These are phyloP conservation scores for Barnardius zonarius DNA, from an alignment of 2,113 vertebrate species.

Conservation along the genomic window DNA sequence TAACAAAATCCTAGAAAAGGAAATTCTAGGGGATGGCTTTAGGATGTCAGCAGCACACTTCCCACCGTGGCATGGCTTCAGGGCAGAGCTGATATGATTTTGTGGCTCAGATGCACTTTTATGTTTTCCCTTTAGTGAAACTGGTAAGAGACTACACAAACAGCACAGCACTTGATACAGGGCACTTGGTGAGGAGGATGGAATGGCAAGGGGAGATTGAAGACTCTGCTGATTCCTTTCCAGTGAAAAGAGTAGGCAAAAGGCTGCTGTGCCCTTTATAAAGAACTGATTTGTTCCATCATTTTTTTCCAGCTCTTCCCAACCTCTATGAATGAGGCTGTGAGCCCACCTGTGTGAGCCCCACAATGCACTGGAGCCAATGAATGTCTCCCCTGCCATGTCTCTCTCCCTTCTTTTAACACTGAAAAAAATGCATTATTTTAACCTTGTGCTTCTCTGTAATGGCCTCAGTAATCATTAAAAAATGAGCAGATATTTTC, in stretches of 20 bases:
- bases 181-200: not conserved
- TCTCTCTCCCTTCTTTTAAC: not conserved
- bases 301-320: not conserved
- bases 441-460: not conserved
- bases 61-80: rapidly evolving
- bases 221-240: not conserved
- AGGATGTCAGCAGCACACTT: not conserved
- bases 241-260: not conserved
- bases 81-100: not conserved
- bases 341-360: not conserved
- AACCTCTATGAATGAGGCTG: not conserved
- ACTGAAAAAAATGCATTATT: not conserved
- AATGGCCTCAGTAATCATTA: not conserved
- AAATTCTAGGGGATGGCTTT: not conserved
- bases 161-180: not conserved
- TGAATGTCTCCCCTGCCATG: not conserved
- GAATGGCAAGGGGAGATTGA: not conserved
- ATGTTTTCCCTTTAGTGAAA: not conserved
- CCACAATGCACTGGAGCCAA: not conserved
- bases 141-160: not conserved
- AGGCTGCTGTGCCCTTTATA: not conserved
- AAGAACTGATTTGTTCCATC: not conserved
- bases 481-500: not conserved
- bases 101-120: not conserved
- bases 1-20: not conserved